These are phyloP conservation scores for Cettia cetti DNA, from an alignment of 2,113 vertebrate genomes.

Conservation along the genomic window DNA sequence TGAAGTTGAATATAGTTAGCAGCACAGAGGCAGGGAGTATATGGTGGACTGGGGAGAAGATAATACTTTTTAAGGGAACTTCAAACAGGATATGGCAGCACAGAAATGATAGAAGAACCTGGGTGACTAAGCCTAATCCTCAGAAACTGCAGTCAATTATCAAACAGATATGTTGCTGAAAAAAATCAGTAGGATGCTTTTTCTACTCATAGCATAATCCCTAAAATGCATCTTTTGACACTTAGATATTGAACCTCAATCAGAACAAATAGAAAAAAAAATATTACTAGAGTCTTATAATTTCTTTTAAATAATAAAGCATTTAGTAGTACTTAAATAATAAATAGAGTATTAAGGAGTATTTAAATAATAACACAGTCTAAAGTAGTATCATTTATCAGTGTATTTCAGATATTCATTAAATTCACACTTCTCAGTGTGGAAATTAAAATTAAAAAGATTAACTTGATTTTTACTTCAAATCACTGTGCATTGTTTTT, in stretches of 20 bases:
- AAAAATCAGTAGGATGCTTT: neutral
- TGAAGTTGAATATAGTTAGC: neutral
- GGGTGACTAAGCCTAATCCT: neutral
- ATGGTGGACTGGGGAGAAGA: too few species aligned
- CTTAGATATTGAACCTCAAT: neutral
- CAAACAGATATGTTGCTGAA: neutral
- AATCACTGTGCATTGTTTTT: neutral
- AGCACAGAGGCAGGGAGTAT: accelerated
- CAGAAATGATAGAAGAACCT: neutral
- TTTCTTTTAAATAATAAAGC: neutral
- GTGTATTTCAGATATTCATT: neutral
- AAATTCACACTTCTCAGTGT: neutral
- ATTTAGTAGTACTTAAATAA: too few species aligned
- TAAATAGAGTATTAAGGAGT: too few species aligned
- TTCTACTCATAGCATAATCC: neutral
- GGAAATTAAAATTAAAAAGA: neutral
- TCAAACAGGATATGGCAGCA: neutral
- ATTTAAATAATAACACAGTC: neutral
- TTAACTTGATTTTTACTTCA: neutral
- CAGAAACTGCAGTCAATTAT: neutral
- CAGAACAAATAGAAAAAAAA: neutral
- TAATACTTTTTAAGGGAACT: neutral
- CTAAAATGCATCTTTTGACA: neutral
- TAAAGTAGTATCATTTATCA: neutral
- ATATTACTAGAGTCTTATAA: neutral